A percentile compares a stretch with the other conserved stretches of the same genome.
Conservation (phyloP, 2,888 invertebrate species). For the Dynastes hyllus region DNA sequence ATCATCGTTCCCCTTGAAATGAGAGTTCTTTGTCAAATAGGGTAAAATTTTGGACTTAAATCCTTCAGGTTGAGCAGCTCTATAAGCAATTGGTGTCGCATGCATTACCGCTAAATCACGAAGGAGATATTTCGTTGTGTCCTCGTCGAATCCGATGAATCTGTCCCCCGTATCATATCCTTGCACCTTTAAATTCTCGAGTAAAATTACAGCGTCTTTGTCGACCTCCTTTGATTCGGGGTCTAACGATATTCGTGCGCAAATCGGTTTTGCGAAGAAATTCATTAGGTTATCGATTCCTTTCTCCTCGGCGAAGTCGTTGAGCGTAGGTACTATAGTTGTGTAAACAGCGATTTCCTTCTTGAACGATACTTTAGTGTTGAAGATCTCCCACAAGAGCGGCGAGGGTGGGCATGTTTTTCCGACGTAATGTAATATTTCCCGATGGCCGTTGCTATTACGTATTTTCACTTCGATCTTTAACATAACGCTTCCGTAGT, state of each 20-base stretch:
- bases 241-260: slow-evolving; percentile 67
- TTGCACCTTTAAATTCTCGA: slow-evolving; percentile 72
- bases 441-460: slow-evolving; percentile 50
- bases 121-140: slow-evolving; percentile 69
- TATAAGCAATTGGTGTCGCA: slow-evolving; percentile 73
- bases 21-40: slow-evolving; percentile 59
- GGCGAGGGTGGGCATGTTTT: slow-evolving; percentile 73
- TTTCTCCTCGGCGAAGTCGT: slow-evolving; percentile 69
- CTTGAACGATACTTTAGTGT: slow-evolving; percentile 71
- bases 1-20: slow-evolving; percentile 35
- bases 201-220: slow-evolving; percentile 72
- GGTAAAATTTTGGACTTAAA: slow-evolving; percentile 67
- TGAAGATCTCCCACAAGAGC: slow-evolving; percentile 70
- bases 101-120: slow-evolving; percentile 73
- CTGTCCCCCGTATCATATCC: slow-evolving; percentile 72
- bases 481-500: slow-evolving; percentile 75
- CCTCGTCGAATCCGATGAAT: slow-evolving; percentile 70
- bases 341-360: slow-evolving; percentile 74
- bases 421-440: slow-evolving; percentile 70
- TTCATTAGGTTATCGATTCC: slow-evolving; percentile 68
- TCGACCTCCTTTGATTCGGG: slow-evolving; percentile 66
- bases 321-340: slow-evolving; percentile 69
- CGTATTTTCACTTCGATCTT: slow-evolving; percentile 61
- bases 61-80: slow-evolving; percentile 68
- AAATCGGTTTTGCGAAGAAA: slow-evolving; percentile 71